Conservation (phyloP, 2,888 invertebrate species). For the Monochamus alternatus region DNA sequence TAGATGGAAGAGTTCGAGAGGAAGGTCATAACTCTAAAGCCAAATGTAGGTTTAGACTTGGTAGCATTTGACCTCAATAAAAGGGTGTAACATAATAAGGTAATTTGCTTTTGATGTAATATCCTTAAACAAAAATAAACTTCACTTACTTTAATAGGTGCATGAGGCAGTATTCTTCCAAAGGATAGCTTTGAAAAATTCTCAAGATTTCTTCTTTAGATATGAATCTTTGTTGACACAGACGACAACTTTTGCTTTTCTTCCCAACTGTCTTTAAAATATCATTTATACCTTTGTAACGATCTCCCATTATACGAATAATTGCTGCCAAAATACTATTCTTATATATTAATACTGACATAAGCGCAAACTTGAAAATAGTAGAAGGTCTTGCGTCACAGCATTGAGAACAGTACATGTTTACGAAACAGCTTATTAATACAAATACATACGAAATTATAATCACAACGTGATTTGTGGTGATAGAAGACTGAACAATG, state of each 20-base stretch:
- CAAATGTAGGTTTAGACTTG: no score
- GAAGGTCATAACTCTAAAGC: no score
- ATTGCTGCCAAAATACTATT: neutral
- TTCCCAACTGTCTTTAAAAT: neutral
- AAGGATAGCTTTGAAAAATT: neutral
- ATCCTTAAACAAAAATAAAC: no score
- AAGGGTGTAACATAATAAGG: no score
- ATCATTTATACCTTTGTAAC: conserved; percentile 11
- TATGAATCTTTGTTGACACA: neutral
- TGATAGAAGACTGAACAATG: neutral
- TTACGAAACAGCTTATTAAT: neutral
- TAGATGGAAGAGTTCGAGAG: no score
- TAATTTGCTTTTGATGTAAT: no score
- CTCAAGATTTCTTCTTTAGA: neutral
- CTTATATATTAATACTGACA: neutral
- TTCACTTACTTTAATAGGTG: conserved; percentile 21
- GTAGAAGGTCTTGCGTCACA: neutral
- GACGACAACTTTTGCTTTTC: neutral
- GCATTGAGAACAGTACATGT: neutral
- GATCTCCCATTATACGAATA: conserved; percentile 7
- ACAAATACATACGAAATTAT: conserved; percentile 1
- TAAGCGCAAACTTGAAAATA: neutral
- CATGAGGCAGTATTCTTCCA: conserved; percentile 8
- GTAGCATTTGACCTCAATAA: no score
- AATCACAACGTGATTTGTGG: neutral